A percentile compares a stretch with the other conserved stretches of the same genome.
Conservation (phyloP, 2,113 vertebrate species). For the Actenoides lindsayi region DNA sequence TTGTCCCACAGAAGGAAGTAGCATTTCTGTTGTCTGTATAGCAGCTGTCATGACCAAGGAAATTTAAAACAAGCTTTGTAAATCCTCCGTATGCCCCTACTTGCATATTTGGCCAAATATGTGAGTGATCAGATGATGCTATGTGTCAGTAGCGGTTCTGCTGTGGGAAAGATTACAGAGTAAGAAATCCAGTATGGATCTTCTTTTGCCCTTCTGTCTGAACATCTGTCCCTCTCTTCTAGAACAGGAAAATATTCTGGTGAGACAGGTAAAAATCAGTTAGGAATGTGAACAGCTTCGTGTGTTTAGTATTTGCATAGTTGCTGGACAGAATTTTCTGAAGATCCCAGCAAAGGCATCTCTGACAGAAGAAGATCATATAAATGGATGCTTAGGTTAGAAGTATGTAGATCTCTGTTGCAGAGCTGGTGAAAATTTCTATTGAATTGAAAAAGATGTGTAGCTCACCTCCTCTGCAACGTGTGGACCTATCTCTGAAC, state of each 20-base stretch:
- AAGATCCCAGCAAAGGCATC: neutral
- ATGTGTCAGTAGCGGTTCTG: neutral
- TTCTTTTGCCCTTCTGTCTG: neutral
- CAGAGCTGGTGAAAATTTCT: neutral
- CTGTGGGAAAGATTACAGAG: neutral
- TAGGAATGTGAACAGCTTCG: neutral
- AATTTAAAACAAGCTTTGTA: neutral
- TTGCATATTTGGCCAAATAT: neutral
- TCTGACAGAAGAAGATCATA: neutral
- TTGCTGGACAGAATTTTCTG: neutral
- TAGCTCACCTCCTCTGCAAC: neutral
- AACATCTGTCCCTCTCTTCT: neutral
- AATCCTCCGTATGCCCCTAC: neutral
- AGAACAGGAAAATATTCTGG: neutral
- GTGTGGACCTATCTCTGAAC: neutral
- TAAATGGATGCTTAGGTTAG: neutral
- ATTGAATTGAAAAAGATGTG: neutral
- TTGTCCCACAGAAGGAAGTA: neutral
- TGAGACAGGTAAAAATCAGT: neutral
- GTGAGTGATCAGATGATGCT: neutral
- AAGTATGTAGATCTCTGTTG: neutral
- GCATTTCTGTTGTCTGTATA: neutral
- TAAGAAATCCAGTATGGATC: neutral
- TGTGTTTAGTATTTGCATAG: neutral
- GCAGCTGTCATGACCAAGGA: neutral